Conservation (phyloP, 2,113 vertebrate genomes). For the Globicephala melas region DNA sequence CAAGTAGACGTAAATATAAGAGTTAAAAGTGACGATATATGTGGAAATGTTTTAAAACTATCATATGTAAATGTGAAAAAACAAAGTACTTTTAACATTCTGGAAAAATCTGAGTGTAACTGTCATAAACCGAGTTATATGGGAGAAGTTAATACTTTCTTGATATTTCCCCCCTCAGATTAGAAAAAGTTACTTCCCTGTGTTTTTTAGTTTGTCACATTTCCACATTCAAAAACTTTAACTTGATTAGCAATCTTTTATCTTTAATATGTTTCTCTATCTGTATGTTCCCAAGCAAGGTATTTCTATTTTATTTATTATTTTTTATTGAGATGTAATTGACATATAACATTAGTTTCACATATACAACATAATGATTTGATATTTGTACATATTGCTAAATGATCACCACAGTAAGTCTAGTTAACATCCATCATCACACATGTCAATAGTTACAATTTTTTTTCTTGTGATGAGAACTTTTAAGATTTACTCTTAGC, state of each 20-base stretch:
- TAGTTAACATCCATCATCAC: background rate
- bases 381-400: background rate
- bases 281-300: background rate
- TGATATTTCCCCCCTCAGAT: background rate
- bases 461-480: background rate
- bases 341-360: background rate
- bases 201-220: background rate
- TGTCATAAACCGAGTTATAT: background rate
- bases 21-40: background rate
- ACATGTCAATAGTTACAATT: background rate
- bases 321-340: background rate
- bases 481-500: background rate
- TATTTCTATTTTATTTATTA: background rate
- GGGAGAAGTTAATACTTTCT: background rate
- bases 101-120: background rate
- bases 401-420: background rate
- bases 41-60: background rate
- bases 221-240: background rate
- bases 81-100: background rate
- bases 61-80: background rate
- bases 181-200: background rate
- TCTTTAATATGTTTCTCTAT: background rate
- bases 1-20: background rate
- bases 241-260: background rate
- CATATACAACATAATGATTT: background rate